Conservation (phyloP, 2,888 invertebrate genomes). For the Tachina lurida region DNA sequence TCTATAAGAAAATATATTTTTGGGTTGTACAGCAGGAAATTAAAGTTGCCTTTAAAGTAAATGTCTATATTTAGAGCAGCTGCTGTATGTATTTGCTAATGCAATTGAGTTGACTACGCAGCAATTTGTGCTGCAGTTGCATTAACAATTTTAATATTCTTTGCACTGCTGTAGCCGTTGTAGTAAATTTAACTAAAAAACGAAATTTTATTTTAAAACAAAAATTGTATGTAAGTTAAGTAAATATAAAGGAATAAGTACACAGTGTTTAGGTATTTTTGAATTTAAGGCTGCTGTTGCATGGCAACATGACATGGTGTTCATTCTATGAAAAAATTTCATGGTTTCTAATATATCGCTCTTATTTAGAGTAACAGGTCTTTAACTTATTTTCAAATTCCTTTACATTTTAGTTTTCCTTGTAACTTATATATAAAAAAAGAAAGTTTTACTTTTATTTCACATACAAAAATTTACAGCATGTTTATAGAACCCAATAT, state of each 20-base stretch:
- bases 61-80: conserved; percentile 39
- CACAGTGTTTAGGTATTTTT: conserved; percentile 46
- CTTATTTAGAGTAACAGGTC: too few relatives aligned
- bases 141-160: conserved; percentile 82
- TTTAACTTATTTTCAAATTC: background rate
- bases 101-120: conserved; percentile 79
- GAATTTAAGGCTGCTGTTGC: too few relatives aligned
- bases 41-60: background rate
- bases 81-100: conserved; percentile 74
- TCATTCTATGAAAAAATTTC: too few relatives aligned
- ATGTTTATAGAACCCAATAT: too few relatives aligned
- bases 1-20: conserved; percentile 8
- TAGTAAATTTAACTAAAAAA: conserved; percentile 74
- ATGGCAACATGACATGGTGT: too few relatives aligned
- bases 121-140: conserved; percentile 82
- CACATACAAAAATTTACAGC: background rate
- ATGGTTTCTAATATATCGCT: too few relatives aligned
- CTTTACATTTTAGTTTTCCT: background rate
- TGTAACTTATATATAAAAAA: background rate
- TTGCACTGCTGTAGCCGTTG: conserved; percentile 83
- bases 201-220: background rate
- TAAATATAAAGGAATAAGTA: background rate
- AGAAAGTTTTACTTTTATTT: background rate
- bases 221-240: background rate
- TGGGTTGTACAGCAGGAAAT: conserved; percentile 5